Evolutionary conservation across 1,140 invertebrate genomes (phyloP).

Genomic region (Drosophila insularis): DNA sequence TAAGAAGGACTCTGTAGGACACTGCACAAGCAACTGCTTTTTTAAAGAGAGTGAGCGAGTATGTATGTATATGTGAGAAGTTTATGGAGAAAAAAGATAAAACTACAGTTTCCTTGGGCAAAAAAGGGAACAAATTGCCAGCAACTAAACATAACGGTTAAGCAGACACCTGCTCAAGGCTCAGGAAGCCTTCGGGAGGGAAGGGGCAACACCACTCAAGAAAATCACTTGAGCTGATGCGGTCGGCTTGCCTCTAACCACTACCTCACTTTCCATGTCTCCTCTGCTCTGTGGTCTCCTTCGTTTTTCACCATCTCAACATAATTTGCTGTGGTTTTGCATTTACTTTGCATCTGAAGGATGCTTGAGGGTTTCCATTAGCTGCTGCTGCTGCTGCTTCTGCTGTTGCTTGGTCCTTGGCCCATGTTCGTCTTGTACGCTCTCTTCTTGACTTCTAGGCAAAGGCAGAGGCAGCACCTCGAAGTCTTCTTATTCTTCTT

Average conservation of each 20-base stretch:
- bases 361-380: conserved; percentile 70
- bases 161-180: conserved; percentile 77
- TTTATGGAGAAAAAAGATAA: not conserved
- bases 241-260: conserved; percentile 17
- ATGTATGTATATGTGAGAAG: conserved; percentile 22
- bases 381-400: conserved; percentile 13
- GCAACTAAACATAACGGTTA: conserved; percentile 80
- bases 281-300: conserved; percentile 22
- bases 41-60: not conserved
- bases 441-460: conserved; percentile 7
- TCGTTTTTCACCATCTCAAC: conserved; percentile 54
- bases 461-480: not conserved
- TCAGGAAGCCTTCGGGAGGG: not conserved
- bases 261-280: not conserved
- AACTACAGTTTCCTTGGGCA: conserved; percentile 14
- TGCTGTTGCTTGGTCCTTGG: conserved; percentile 37
- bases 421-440: conserved; percentile 8
- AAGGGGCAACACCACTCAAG: conserved; percentile 41
- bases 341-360: conserved; percentile 77
- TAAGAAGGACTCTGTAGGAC: not conserved
- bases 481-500: not conserved
- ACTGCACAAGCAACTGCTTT: conserved; percentile 1
- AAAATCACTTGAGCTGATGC: conserved; percentile 72
- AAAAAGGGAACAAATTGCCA: conserved; percentile 74
- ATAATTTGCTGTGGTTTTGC: conserved; percentile 80